Evolutionary conservation across 2,113 vertebrate species (phyloP).

Genomic region (Spermophilus dauricus): DNA sequence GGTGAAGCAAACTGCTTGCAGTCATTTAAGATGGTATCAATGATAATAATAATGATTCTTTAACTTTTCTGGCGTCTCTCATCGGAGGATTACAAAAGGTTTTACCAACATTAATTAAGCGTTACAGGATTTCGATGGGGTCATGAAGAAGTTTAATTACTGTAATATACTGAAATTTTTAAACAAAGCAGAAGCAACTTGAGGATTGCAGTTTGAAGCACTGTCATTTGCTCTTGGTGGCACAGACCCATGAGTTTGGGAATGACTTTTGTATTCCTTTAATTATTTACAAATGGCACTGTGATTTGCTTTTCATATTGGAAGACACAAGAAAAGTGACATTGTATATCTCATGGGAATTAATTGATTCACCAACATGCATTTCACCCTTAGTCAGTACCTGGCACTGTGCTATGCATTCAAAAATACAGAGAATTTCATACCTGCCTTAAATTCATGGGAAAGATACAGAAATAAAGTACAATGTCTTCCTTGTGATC

Average conservation of each 20-base stretch:
- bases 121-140: conserved; percentile 74
- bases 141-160: conserved; percentile 77
- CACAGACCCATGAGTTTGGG: background rate
- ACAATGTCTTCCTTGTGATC: no score
- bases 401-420: no score
- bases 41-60: conserved; percentile 73
- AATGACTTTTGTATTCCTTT: background rate
- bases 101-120: conserved; percentile 80
- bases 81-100: conserved; percentile 62
- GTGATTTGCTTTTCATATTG: background rate
- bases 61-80: conserved; percentile 63
- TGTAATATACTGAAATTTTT: conserved; percentile 73
- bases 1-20: conserved; percentile 53
- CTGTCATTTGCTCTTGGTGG: conserved; percentile 12
- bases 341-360: no score
- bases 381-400: no score
- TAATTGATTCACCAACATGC: no score
- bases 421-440: no score
- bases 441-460: no score
- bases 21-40: conserved; percentile 71
- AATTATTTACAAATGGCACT: background rate
- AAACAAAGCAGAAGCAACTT: conserved; percentile 69
- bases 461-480: no score
- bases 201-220: conserved; percentile 46
- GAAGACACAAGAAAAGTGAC: no score